Percentiles rank a stretch among this genome's conserved stretches.
These are phyloP conservation scores for Selenia dentaria DNA, from an alignment of 2,888 invertebrate genomes.

Conservation along the genomic window DNA sequence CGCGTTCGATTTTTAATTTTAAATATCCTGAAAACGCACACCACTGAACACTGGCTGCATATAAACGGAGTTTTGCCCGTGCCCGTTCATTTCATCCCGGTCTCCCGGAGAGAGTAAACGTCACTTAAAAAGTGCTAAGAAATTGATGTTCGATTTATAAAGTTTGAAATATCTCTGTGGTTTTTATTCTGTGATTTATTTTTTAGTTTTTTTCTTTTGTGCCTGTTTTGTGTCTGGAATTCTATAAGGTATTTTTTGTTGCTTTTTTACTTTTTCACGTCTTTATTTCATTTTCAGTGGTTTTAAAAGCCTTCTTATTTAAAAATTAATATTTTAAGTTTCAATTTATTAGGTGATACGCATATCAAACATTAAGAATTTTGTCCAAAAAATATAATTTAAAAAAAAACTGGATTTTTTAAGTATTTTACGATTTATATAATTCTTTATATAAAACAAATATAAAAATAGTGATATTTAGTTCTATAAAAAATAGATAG, in stretches of 20 bases:
- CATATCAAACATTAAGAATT: too few relatives aligned
- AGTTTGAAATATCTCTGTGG: conserved; percentile 2
- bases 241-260: conserved; percentile 41
- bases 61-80: conserved; percentile 54
- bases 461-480: too few relatives aligned
- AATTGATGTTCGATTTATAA: neutral
- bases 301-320: too few relatives aligned
- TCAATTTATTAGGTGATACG: too few relatives aligned
- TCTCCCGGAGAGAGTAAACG: conserved; percentile 29
- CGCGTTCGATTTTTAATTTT: conserved; percentile 36
- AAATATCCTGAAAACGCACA: conserved; percentile 34
- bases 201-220: conserved; percentile 25
- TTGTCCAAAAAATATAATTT: too few relatives aligned
- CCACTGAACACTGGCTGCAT: conserved; percentile 40
- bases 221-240: conserved; percentile 31
- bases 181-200: conserved; percentile 24
- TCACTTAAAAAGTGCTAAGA: conserved; percentile 36
- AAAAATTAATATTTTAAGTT: too few relatives aligned
- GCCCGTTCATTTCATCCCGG: conserved; percentile 58
- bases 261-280: neutral
- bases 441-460: too few relatives aligned
- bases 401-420: too few relatives aligned
- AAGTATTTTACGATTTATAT: too few relatives aligned
- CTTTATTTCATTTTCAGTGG: conserved; percentile 1
- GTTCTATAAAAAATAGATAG: too few relatives aligned